Conservation (phyloP, 2,797 vertebrate genomes). For the Vespertilio murinus region DNA sequence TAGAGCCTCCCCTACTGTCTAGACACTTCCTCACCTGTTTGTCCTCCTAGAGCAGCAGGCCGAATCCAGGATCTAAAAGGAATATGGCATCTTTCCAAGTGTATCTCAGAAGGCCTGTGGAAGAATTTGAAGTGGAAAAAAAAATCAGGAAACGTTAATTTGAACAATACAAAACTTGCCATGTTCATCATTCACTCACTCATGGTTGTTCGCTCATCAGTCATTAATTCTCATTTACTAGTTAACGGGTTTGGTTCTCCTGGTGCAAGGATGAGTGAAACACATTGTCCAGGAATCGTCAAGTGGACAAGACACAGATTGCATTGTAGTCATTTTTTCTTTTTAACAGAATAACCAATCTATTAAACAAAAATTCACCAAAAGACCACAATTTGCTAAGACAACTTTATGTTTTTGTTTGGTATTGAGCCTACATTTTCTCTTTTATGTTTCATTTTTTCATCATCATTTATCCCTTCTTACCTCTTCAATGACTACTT, state of each 20-base stretch:
- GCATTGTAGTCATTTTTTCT: constrained; percentile 10
- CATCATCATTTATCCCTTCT: not conserved
- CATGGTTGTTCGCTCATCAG: not conserved
- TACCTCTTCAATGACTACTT: not conserved
- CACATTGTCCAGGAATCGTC: not conserved
- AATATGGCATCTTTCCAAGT: not conserved
- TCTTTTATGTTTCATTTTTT: not conserved
- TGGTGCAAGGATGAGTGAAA: constrained; percentile 7
- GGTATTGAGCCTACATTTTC: not conserved
- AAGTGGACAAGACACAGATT: not conserved
- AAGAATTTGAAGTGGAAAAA: constrained; percentile 31
- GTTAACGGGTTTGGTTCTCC: not conserved
- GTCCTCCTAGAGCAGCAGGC: not conserved
- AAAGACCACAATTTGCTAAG: not conserved
- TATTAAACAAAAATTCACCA: not conserved
- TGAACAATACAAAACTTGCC: not conserved
- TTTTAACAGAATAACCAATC: not conserved
- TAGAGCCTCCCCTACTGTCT: not conserved
- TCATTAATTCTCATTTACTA: not conserved
- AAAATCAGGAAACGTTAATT: constrained; percentile 16
- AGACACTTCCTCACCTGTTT: not conserved
- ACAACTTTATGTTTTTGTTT: constrained; percentile 8
- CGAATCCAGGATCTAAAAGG: not conserved
- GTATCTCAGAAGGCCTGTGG: not conserved
- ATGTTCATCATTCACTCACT: not conserved